Evolutionary conservation across 2,113 vertebrate species (phyloP).

Genomic region (Cromileptes altivelis): DNA sequence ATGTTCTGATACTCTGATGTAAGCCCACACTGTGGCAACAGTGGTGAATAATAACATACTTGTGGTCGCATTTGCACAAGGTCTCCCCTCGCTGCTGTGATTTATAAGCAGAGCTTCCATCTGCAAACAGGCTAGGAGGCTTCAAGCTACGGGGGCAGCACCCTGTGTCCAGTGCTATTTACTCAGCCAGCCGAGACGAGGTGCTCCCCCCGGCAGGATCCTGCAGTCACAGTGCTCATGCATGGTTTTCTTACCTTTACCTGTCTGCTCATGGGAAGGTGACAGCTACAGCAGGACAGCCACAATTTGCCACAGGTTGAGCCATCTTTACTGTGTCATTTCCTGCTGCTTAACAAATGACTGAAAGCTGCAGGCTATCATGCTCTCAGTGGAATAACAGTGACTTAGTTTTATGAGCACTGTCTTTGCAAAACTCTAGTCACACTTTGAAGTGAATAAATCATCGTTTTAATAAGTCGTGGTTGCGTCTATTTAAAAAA

Average conservation of each 20-base stretch:
- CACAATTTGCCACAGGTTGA: conserved; percentile 62
- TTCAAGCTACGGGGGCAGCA: conserved; percentile 70
- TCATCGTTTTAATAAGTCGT: conserved; percentile 59
- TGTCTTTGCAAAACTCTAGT: conserved; percentile 53
- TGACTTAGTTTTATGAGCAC: conserved; percentile 51
- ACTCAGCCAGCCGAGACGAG: conserved; percentile 74
- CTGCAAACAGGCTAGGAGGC: conserved; percentile 79
- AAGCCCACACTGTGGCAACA: conserved; percentile 50
- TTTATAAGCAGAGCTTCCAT: conserved; percentile 81
- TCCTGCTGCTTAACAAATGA: conserved; percentile 79
- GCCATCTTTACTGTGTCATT: conserved; percentile 66
- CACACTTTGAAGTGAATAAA: conserved; percentile 56
- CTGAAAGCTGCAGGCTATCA: conserved; percentile 59
- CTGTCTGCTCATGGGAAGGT: conserved; percentile 46
- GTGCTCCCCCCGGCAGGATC: conserved; percentile 57
- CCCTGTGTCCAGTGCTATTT: conserved; percentile 79
- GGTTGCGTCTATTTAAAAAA: background rate
- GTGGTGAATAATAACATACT: conserved; percentile 71
- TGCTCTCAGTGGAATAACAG: conserved; percentile 34
- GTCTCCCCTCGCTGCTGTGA: conserved; percentile 71
- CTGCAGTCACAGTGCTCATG: conserved; percentile 55
- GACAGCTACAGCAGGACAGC: conserved; percentile 53
- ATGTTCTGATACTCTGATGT: conserved; percentile 54
- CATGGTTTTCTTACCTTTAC: conserved; percentile 44
- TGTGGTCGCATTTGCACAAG: conserved; percentile 73